Evolutionary conservation across 2,797 vertebrate genomes (phyloP), one percentile per base, ranked within the genome.

Genomic region (Loriculus beryllinus): DNA sequence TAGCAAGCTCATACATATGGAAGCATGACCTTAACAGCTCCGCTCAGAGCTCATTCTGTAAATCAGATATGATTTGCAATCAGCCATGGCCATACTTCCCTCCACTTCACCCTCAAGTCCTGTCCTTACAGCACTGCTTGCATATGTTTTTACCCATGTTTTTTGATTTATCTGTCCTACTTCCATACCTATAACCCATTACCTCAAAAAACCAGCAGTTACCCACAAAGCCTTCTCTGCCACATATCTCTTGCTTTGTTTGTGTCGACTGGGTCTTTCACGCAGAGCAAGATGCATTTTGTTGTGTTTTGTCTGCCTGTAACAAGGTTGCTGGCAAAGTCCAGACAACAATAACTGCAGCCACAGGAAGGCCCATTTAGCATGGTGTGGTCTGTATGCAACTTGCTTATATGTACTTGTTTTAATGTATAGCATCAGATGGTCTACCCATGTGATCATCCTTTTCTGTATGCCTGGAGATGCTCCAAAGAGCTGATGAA

Each of bases 1-100:
- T 69, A 90, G 79, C 65, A 48, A 84, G 67, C 85, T 95, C 94
- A 95, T 95, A 14, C 94, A 94, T 96, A 95, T 95, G 95, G 95
- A 96, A 92, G 90, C 77, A 31, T 95, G 96, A 96, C 91, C 95
- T 95, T 95, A 90, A 59, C 63, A 67, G 80, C 86, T 91, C 77
- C 28, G 12, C 69, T 88, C 90, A 72, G 90, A 4, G 15, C 29
- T 87, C 7, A 0, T 10, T 95, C 91, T 93, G 88, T 80, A 86
- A 90, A 86, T 92, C 92, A 60, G 70, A 93, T 94, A 23, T 9
- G 67, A 96, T 82, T 60, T 94, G 90, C 91, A 94, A 35, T 93
- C 94, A 95, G 67, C 91, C 91, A 86, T 48, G 67, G 82, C 70
- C 74, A 1, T 12, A 59, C 63, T 92, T 84, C 60, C 76, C 88